Evolutionary conservation across 2,888 invertebrate genomes (phyloP).

Genomic region (Sturmia bella): DNA sequence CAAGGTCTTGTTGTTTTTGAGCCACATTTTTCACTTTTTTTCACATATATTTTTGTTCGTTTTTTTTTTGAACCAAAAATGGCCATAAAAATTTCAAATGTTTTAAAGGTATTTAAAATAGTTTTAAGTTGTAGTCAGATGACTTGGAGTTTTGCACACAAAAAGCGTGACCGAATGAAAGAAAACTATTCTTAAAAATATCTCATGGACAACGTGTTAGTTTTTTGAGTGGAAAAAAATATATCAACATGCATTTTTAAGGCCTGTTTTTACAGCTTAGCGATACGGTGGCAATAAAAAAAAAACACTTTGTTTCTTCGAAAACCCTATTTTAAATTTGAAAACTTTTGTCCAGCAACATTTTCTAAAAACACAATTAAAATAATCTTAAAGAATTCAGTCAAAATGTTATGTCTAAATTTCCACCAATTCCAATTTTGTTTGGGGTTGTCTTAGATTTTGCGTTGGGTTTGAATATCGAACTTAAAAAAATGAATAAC

Average conservation of each 20-base stretch:
- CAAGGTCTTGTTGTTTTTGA: constrained; percentile 48
- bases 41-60: background rate
- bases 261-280: too few relatives aligned
- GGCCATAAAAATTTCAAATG: constrained; percentile 26
- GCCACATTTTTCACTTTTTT: background rate
- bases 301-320: too few relatives aligned
- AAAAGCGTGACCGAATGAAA: background rate
- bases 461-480: too few relatives aligned
- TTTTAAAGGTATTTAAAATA: background rate
- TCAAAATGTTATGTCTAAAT: too few relatives aligned
- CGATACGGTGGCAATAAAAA: too few relatives aligned
- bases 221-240: background rate
- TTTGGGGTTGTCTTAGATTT: too few relatives aligned
- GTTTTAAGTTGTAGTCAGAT: background rate
- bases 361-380: too few relatives aligned
- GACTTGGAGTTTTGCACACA: background rate
- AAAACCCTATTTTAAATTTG: too few relatives aligned
- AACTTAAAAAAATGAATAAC: too few relatives aligned
- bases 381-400: too few relatives aligned
- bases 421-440: too few relatives aligned
- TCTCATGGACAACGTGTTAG: background rate
- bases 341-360: too few relatives aligned
- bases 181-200: background rate
- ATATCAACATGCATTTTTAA: background rate
- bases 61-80: constrained; percentile 1